These are phyloP conservation scores for Pygoscelis antarcticus DNA, from an alignment of 2,113 vertebrate species.

Conservation along the genomic window DNA sequence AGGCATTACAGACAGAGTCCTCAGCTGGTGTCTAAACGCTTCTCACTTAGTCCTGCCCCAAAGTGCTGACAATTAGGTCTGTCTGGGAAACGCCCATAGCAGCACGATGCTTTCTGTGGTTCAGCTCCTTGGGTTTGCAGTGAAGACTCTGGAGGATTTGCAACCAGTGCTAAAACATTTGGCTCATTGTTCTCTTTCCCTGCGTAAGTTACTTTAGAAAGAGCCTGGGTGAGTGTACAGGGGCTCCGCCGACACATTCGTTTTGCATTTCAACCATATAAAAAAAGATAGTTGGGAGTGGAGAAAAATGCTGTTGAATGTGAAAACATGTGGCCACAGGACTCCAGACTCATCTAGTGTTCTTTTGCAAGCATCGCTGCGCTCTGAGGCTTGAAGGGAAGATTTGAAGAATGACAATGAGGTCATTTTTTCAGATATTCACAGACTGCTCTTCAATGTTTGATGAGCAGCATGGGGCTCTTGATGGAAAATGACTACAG, in stretches of 20 bases:
- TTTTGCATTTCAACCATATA: neutral
- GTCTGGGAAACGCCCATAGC: neutral
- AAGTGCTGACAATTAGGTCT: neutral
- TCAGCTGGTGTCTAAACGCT: neutral
- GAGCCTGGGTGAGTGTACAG: neutral
- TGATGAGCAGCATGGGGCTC: slow-evolving; percentile 40
- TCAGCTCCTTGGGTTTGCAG: neutral
- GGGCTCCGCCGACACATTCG: fast-evolving
- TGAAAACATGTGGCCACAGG: neutral
- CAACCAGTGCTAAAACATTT: fast-evolving
- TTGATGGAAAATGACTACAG: neutral
- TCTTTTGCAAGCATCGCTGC: neutral
- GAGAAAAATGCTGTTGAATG: neutral
- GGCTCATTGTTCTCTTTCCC: neutral
- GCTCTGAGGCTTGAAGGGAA: neutral
- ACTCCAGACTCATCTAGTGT: neutral
- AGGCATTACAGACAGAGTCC: neutral
- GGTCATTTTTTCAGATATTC: slow-evolving; percentile 54
- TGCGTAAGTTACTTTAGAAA: fast-evolving
- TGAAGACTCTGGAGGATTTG: neutral
- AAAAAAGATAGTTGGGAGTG: neutral
- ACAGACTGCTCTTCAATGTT: slow-evolving; percentile 61
- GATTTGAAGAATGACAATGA: slow-evolving; percentile 38
- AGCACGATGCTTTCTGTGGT: neutral
- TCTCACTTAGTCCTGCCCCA: neutral